A percentile compares a stretch with the other conserved stretches of the same genome.
phyloP scores from a whole-genome alignment of 2,113 vertebrate genomes.

The Actenoides lindsayi region DNA sequence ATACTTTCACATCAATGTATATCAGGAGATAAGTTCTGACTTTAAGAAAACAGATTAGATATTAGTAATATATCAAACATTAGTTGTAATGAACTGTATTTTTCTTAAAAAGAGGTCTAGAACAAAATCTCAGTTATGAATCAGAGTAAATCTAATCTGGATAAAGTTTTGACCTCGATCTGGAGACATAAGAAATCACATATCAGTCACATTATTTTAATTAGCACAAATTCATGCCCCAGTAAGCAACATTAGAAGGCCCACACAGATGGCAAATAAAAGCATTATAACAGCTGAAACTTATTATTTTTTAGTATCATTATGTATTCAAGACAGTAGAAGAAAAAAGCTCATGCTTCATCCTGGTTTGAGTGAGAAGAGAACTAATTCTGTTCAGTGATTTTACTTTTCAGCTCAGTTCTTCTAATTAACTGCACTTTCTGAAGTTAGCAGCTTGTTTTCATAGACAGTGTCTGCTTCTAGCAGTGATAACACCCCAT shows the following conservation, averaged over 20 bases:
- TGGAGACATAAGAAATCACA: not conserved
- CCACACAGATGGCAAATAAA: not conserved
- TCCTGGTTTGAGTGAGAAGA: too few species aligned
- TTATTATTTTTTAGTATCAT: not conserved
- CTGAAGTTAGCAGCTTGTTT: too few species aligned
- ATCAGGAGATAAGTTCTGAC: not conserved
- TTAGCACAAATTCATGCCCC: not conserved
- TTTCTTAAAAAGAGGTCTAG: not conserved
- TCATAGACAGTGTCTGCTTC: too few species aligned
- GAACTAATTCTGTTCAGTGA: too few species aligned
- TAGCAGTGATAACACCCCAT: too few species aligned
- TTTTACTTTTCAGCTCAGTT: too few species aligned
- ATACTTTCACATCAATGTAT: not conserved
- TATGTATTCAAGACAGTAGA: not conserved
- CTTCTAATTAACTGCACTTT: too few species aligned
- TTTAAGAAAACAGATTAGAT: not conserved
- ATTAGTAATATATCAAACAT: not conserved
- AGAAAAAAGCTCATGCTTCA: not conserved
- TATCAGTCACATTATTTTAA: not conserved
- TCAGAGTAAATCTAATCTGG: not conserved
- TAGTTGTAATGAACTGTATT: not conserved
- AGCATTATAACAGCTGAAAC: not conserved
- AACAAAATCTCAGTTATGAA: not conserved
- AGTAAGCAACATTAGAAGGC: not conserved
- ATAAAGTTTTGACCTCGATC: not conserved